These are phyloP conservation scores for Crossocerus cetratus DNA, from an alignment of 2,888 invertebrate species.

Conservation along the genomic window DNA sequence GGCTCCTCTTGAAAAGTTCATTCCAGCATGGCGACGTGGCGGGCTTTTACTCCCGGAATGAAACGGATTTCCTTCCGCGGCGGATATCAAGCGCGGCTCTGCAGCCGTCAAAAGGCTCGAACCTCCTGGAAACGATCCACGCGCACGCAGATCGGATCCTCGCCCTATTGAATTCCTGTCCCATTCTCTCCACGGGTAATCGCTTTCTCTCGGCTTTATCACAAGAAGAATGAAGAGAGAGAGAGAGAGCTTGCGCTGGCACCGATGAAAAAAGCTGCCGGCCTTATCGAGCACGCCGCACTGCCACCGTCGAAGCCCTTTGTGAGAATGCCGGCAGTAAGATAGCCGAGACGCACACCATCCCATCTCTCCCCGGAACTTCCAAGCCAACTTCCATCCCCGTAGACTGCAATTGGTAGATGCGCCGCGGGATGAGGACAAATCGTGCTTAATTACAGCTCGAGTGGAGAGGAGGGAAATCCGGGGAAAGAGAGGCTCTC, in stretches of 20 bases:
- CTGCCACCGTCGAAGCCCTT: neutral
- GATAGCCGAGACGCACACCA: too few relatives aligned
- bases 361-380: too few relatives aligned
- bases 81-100: conserved; percentile 33
- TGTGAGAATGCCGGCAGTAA: too few relatives aligned
- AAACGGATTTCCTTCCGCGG: conserved; percentile 37
- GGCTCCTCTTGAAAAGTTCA: conserved; percentile 6
- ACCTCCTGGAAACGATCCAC: conserved; percentile 18
- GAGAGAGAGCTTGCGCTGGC: too few relatives aligned
- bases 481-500: too few relatives aligned
- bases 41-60: conserved; percentile 17
- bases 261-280: conserved; percentile 20
- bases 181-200: conserved; percentile 41
- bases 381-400: too few relatives aligned
- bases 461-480: too few relatives aligned
- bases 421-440: too few relatives aligned
- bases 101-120: conserved; percentile 32
- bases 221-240: neutral
- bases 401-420: too few relatives aligned
- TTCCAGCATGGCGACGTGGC: conserved; percentile 1
- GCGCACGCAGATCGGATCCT: conserved; percentile 34
- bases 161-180: conserved; percentile 43
- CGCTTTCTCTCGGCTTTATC: conserved; percentile 42
- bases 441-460: too few relatives aligned
- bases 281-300: neutral